Percentiles rank a stretch among this genome's conserved stretches.
These are phyloP conservation scores for Sycobia sp. DNA, from an alignment of 1,140 invertebrate genomes.

Conservation along the genomic window DNA sequence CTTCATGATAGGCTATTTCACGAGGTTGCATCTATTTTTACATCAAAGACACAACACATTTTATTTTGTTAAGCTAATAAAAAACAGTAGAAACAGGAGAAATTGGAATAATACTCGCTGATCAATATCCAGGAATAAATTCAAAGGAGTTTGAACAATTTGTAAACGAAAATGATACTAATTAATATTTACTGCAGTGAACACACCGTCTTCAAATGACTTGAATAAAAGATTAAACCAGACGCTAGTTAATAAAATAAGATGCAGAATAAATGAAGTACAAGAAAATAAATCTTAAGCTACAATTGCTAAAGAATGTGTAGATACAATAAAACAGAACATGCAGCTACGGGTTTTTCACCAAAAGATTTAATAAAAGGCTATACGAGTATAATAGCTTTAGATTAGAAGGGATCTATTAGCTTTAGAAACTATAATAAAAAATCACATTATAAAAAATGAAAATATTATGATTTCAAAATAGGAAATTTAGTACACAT, in stretches of 20 bases:
- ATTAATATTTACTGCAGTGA: constrained; percentile 30
- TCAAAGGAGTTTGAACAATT: constrained; percentile 37
- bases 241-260: too few relatives aligned
- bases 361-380: constrained; percentile 29
- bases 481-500: too few relatives aligned
- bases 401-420: constrained; percentile 2
- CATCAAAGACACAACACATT: constrained; percentile 45
- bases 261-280: constrained; percentile 30
- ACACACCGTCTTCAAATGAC: constrained; percentile 32
- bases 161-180: constrained; percentile 24
- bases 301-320: constrained; percentile 26
- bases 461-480: constrained; percentile 31
- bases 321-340: constrained; percentile 30
- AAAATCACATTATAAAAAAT: constrained; percentile 31
- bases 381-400: constrained; percentile 2
- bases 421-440: constrained; percentile 17
- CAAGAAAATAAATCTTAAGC: constrained; percentile 24
- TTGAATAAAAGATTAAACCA: too few relatives aligned
- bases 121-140: too few relatives aligned
- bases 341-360: constrained; percentile 15
- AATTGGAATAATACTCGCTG: constrained; percentile 38
- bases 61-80: constrained; percentile 53
- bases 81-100: constrained; percentile 36
- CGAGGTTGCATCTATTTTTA: constrained; percentile 47
- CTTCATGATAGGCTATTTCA: constrained; percentile 44